These are phyloP conservation scores for Lophius piscatorius DNA, from an alignment of 2,113 vertebrate species.

Conservation along the genomic window DNA sequence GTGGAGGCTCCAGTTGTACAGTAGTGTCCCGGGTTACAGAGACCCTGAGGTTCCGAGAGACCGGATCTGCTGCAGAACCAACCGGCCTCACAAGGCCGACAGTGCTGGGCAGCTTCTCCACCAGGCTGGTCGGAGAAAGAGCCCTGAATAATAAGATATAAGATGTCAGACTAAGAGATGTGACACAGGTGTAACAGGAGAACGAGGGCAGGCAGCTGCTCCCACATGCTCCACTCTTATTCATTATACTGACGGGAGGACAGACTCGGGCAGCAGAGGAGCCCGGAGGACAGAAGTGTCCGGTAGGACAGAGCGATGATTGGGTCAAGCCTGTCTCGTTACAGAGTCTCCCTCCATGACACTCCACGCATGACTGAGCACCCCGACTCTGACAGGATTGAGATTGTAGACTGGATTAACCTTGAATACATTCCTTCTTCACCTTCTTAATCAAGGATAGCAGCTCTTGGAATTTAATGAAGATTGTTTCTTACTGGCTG, in stretches of 20 bases:
- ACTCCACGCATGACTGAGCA: slow-evolving; percentile 79
- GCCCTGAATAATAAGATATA: slow-evolving; percentile 77
- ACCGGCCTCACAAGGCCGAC: slow-evolving; percentile 83
- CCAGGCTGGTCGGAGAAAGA: slow-evolving; percentile 76
- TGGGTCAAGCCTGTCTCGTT: slow-evolving; percentile 79
- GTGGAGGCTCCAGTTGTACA: slow-evolving; percentile 79
- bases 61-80: slow-evolving; percentile 83
- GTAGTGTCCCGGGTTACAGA: slow-evolving; percentile 81
- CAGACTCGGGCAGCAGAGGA: slow-evolving; percentile 78
- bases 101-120: slow-evolving; percentile 71
- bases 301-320: slow-evolving; percentile 80
- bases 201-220: background rate
- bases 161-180: background rate
- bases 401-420: slow-evolving; percentile 15
- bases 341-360: slow-evolving; percentile 84
- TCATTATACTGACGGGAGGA: slow-evolving; percentile 78
- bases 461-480: no score
- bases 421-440: background rate
- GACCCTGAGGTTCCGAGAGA: slow-evolving; percentile 82
- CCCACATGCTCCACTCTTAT: background rate
- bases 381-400: slow-evolving; percentile 73
- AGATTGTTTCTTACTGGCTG: slow-evolving; percentile 80
- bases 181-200: background rate
- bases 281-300: slow-evolving; percentile 84
- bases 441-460: no score